Conservation (phyloP, 2,888 invertebrate species). For the Drosophila paramelanica region DNA sequence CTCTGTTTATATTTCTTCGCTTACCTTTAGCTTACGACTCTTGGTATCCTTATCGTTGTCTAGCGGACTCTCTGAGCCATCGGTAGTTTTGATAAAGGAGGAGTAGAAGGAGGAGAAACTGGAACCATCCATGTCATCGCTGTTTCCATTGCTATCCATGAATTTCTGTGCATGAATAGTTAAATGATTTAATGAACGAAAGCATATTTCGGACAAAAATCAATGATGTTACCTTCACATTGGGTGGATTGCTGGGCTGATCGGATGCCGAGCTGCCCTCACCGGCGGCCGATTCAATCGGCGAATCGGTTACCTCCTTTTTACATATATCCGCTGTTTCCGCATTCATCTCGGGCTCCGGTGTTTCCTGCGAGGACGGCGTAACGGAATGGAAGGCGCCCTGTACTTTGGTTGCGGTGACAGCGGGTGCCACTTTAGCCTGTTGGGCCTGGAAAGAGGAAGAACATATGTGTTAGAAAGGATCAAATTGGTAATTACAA, state of each 20-base stretch:
- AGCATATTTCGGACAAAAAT: neutral
- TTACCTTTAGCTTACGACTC: conserved; percentile 72
- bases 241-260: conserved; percentile 66
- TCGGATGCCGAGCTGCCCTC: conserved; percentile 76
- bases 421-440: conserved; percentile 67
- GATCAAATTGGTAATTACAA: too few species aligned
- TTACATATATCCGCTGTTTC: conserved; percentile 87
- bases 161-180: conserved; percentile 52
- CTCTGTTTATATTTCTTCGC: neutral
- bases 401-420: conserved; percentile 58
- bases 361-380: conserved; percentile 81
- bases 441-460: conserved; percentile 57
- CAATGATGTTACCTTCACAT: conserved; percentile 52
- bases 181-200: neutral
- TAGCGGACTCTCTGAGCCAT: conserved; percentile 85
- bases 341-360: conserved; percentile 84
- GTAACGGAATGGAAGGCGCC: conserved; percentile 82
- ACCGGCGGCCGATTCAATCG: conserved; percentile 81
- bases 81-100: conserved; percentile 88
- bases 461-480: neutral
- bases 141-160: conserved; percentile 83
- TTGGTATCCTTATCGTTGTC: conserved; percentile 82
- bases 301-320: conserved; percentile 86
- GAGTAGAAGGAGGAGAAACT: conserved; percentile 90
- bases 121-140: conserved; percentile 86